Conservation (phyloP, 2,888 invertebrate genomes). For the Hirtodrosophila histrioides region DNA sequence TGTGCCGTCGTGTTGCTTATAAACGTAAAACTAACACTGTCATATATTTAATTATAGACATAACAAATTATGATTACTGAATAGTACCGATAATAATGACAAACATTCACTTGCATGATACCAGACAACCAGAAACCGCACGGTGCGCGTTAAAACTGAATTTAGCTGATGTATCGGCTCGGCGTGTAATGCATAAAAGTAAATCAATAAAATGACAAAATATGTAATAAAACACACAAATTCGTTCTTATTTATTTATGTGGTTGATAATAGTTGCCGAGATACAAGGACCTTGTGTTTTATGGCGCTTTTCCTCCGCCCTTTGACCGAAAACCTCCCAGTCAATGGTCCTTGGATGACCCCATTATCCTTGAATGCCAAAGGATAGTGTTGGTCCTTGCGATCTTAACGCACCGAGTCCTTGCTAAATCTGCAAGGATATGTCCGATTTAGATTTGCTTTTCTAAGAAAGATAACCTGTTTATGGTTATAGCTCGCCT, state of each 20-base stretch:
- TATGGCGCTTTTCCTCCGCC: too few relatives aligned
- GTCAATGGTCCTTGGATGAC: too few relatives aligned
- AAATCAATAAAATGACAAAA: slow-evolving; percentile 67
- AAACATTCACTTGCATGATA: slow-evolving; percentile 19
- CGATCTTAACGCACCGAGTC: background rate
- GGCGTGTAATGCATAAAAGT: slow-evolving; percentile 64
- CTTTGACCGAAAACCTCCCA: too few relatives aligned
- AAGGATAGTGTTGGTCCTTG: too few relatives aligned
- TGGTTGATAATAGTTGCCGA: too few relatives aligned
- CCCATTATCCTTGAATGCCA: too few relatives aligned
- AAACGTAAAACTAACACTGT: slow-evolving; percentile 56
- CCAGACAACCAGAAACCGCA: slow-evolving; percentile 34
- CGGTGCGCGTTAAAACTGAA: slow-evolving; percentile 55
- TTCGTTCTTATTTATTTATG: background rate
- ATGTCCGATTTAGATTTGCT: too few relatives aligned
- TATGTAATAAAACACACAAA: slow-evolving; percentile 64
- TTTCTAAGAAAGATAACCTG: too few relatives aligned
- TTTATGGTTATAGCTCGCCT: too few relatives aligned
- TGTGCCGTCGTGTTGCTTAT: slow-evolving; percentile 35
- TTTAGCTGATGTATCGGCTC: slow-evolving; percentile 68
- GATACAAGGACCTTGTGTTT: too few relatives aligned
- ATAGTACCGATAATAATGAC: slow-evolving; percentile 14
- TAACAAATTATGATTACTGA: slow-evolving; percentile 52
- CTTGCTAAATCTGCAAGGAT: background rate
- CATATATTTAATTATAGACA: slow-evolving; percentile 63